Percentiles rank a stretch among this genome's conserved stretches.
Evolutionary conservation across 2,113 vertebrate genomes (phyloP).

Genomic region (rabbit (Oryctolagus cuniculus)): DNA sequence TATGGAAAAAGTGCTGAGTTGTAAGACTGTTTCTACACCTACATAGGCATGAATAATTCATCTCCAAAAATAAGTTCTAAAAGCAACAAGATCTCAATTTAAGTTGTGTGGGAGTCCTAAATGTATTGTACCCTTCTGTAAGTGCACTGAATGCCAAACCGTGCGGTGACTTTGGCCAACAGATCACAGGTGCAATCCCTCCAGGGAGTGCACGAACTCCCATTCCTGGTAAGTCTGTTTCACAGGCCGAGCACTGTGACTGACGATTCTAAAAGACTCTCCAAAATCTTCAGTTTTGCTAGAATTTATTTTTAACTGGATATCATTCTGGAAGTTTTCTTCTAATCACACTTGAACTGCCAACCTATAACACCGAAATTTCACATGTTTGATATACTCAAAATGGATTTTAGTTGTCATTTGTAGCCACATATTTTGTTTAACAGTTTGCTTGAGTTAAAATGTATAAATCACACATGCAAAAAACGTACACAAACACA

Average conservation of each 20-base stretch:
- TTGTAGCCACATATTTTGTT: background rate
- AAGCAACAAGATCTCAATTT: conserved; percentile 40
- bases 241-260: background rate
- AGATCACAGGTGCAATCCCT: background rate
- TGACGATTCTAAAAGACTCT: background rate
- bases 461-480: background rate
- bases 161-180: background rate
- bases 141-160: background rate
- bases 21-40: conserved; percentile 36
- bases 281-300: background rate
- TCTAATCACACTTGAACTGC: conserved; percentile 1
- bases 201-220: too few relatives aligned
- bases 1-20: conserved; percentile 58
- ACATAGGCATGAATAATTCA: conserved; percentile 60
- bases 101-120: conserved; percentile 10
- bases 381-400: background rate
- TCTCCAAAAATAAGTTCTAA: conserved; percentile 62
- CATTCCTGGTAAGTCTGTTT: background rate
- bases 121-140: conserved; percentile 33
- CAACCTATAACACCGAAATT: background rate
- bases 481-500: background rate
- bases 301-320: conserved; percentile 37
- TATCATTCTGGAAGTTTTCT: conserved; percentile 30
- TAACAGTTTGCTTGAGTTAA: conserved; percentile 28
- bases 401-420: background rate